Conservation (phyloP, 2,113 vertebrate genomes). For the Gorilla gorilla region DNA sequence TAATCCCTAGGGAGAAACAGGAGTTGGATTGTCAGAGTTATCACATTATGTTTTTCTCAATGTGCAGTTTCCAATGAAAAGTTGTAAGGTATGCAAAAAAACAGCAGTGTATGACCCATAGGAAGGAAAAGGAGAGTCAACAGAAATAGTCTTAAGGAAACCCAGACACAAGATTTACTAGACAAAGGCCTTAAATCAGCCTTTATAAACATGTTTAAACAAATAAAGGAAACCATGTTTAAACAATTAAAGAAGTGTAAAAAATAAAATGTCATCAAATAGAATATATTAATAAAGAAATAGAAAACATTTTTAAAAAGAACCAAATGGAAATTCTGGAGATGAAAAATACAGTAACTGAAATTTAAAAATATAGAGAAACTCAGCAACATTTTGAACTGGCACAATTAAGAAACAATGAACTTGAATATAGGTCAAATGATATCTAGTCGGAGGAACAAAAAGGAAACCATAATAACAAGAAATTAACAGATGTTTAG, state of each 20-base stretch:
- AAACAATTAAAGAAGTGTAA: background rate
- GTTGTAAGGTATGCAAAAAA: background rate
- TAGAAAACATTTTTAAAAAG: background rate
- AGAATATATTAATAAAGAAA: background rate
- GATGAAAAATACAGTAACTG: background rate
- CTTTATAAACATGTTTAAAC: background rate
- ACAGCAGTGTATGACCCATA: background rate
- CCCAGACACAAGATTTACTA: background rate
- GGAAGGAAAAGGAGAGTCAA: background rate
- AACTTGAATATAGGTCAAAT: background rate
- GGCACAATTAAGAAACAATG: background rate
- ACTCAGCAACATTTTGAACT: background rate
- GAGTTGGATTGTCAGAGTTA: background rate
- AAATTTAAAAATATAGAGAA: background rate
- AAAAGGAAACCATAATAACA: background rate
- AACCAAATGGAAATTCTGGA: background rate
- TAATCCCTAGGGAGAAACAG: background rate
- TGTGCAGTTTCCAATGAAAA: background rate
- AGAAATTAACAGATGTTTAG: too few species aligned
- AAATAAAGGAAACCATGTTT: background rate
- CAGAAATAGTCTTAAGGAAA: background rate
- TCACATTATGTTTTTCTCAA: background rate
- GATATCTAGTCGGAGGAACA: background rate
- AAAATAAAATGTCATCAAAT: background rate
- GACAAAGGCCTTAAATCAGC: background rate